phyloP scores from a whole-genome alignment of 2,113 vertebrate species.

The Trinectes maculatus region DNA sequence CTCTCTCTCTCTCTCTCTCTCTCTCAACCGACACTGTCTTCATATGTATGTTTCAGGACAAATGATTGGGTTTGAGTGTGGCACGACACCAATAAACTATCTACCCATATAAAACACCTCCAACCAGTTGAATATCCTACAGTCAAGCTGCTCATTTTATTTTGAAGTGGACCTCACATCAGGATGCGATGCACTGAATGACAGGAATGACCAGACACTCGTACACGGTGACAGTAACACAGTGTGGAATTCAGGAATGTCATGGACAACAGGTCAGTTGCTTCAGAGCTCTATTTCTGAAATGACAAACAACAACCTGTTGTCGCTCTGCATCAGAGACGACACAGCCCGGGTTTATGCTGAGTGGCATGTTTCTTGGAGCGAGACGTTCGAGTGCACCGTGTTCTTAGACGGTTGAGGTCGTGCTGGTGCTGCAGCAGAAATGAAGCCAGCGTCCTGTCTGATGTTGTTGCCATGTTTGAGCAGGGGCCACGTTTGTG shows the following conservation, averaged over 20 bases:
- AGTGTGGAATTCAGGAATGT: constrained; percentile 48
- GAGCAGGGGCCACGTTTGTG: no score
- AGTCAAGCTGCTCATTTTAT: no score
- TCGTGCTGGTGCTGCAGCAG: constrained; percentile 2
- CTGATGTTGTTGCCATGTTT: no score
- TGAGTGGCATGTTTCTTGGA: background rate
- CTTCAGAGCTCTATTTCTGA: constrained; percentile 48
- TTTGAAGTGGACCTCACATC: no score
- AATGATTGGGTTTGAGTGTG: background rate
- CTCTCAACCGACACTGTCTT: background rate
- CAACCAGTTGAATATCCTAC: background rate
- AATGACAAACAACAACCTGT: constrained; percentile 53
- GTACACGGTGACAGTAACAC: constrained; percentile 29
- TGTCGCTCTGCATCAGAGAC: constrained; percentile 20
- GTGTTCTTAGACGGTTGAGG: background rate
- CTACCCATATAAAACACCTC: background rate
- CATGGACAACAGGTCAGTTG: constrained; percentile 42
- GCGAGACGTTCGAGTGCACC: constrained; percentile 8
- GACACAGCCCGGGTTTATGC: background rate
- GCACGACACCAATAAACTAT: background rate
- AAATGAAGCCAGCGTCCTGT: background rate
- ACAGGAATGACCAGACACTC: background rate
- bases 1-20: no score
- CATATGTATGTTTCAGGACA: background rate
- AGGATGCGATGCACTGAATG: background rate